A percentile compares a stretch with the other conserved stretches of the same genome.
Conservation (phyloP, 2,797 vertebrate species). For the Balearica regulorum region DNA sequence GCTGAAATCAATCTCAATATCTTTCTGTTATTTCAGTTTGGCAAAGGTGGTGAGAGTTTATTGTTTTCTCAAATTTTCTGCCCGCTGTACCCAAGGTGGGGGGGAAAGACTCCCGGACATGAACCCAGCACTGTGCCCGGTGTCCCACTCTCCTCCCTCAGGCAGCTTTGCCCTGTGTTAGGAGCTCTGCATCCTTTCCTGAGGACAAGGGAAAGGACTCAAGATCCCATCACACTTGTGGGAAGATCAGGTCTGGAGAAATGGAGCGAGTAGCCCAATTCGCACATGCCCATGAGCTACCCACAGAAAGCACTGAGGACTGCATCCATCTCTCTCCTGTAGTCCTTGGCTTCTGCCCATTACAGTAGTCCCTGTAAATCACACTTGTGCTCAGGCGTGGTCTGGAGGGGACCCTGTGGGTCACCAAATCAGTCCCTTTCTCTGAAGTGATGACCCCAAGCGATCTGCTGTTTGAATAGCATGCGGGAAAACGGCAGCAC, state of each 20-base stretch:
- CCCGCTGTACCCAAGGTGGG: fast-evolving
- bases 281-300: fast-evolving
- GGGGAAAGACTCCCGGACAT: background rate
- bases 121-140: fast-evolving
- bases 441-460: background rate
- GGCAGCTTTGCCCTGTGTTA: too few relatives aligned
- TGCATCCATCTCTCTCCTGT: background rate
- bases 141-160: background rate
- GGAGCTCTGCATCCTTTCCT: background rate
- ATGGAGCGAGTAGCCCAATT: background rate
- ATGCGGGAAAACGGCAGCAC: background rate
- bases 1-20: background rate
- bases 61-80: background rate
- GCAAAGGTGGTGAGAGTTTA: background rate
- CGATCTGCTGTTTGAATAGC: fast-evolving
- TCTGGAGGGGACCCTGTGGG: background rate
- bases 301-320: background rate
- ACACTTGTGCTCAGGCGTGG: background rate
- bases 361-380: background rate
- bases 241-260: background rate
- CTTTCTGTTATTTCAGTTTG: background rate
- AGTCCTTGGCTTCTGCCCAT: background rate
- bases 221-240: background rate
- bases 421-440: background rate
- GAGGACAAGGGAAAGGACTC: too few relatives aligned